Evolutionary conservation across 2,888 invertebrate species (phyloP).

Genomic region (Hedya salicella): DNA sequence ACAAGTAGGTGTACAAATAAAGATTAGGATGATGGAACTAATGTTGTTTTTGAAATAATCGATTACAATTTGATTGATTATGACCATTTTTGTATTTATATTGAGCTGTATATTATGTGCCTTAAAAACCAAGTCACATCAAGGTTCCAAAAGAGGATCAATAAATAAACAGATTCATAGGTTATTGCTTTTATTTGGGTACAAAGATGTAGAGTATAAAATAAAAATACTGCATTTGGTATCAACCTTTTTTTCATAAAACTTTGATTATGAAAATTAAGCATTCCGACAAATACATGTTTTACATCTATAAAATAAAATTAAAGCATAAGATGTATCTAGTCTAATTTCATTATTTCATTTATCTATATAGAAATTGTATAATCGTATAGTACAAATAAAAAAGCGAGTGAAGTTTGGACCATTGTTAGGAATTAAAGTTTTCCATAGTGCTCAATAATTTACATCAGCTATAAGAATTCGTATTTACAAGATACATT

Average conservation of each 20-base stretch:
- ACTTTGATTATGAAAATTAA: slow-evolving; percentile 83
- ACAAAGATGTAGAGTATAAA: slow-evolving; percentile 84
- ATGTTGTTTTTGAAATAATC: no score
- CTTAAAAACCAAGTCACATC: neutral
- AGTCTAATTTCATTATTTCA: slow-evolving; percentile 71
- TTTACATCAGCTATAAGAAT: slow-evolving; percentile 76
- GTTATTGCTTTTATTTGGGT: slow-evolving; percentile 83
- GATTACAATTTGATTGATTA: no score
- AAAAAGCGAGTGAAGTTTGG: slow-evolving; percentile 84
- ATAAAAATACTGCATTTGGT: slow-evolving; percentile 85
- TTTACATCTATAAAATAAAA: slow-evolving; percentile 79
- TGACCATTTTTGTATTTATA: no score
- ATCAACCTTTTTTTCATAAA: slow-evolving; percentile 79
- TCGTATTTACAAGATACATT: slow-evolving; percentile 78
- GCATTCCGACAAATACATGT: slow-evolving; percentile 81
- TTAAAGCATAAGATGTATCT: slow-evolving; percentile 81
- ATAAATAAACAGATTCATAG: slow-evolving; percentile 55
- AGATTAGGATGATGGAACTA: no score
- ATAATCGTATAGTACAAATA: slow-evolving; percentile 83
- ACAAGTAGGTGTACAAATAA: no score
- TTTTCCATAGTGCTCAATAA: slow-evolving; percentile 81
- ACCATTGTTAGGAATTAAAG: slow-evolving; percentile 84
- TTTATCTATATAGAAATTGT: slow-evolving; percentile 82
- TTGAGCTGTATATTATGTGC: no score
- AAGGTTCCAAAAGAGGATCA: slow-evolving; percentile 45